Evolutionary conservation across 2,888 invertebrate genomes (phyloP).

Genomic region (Aspidapion aeneum): DNA sequence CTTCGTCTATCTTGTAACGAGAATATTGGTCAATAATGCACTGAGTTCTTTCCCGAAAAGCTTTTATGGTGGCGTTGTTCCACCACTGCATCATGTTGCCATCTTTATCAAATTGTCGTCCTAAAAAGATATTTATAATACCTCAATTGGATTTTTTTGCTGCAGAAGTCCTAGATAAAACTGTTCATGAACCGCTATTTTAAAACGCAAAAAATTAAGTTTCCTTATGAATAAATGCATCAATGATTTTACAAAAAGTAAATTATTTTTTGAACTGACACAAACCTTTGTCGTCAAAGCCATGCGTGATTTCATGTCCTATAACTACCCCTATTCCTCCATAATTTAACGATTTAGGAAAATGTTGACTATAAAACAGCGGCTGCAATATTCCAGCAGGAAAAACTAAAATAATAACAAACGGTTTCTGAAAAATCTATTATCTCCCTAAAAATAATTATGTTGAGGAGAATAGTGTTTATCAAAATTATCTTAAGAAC

Average conservation of each 20-base stretch:
- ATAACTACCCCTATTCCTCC: conserved; percentile 86
- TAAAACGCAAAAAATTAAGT: too few relatives aligned
- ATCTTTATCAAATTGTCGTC: conserved; percentile 83
- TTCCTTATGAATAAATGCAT: too few relatives aligned
- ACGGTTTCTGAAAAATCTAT: too few relatives aligned
- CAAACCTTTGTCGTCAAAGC: conserved; percentile 81
- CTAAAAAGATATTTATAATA: too few relatives aligned
- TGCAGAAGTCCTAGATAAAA: too few relatives aligned
- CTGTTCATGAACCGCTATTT: too few relatives aligned
- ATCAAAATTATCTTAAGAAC: too few relatives aligned
- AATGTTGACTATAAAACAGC: conserved; percentile 80
- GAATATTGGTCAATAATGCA: conserved; percentile 88
- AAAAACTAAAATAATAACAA: conserved; percentile 75
- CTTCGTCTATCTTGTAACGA: conserved; percentile 75
- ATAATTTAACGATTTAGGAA: conserved; percentile 78
- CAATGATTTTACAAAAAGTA: too few relatives aligned
- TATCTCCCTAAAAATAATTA: too few relatives aligned
- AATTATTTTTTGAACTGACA: too few relatives aligned
- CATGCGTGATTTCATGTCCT: conserved; percentile 83
- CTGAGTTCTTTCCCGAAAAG: conserved; percentile 75
- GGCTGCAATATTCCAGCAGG: conserved; percentile 86
- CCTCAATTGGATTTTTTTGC: conserved; percentile 1
- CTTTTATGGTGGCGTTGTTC: conserved; percentile 77
- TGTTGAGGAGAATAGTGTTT: too few relatives aligned
- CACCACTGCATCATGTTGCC: conserved; percentile 94